Evolutionary conservation across 2,888 invertebrate genomes (phyloP).

Genomic region (Coenonympha arcania): DNA sequence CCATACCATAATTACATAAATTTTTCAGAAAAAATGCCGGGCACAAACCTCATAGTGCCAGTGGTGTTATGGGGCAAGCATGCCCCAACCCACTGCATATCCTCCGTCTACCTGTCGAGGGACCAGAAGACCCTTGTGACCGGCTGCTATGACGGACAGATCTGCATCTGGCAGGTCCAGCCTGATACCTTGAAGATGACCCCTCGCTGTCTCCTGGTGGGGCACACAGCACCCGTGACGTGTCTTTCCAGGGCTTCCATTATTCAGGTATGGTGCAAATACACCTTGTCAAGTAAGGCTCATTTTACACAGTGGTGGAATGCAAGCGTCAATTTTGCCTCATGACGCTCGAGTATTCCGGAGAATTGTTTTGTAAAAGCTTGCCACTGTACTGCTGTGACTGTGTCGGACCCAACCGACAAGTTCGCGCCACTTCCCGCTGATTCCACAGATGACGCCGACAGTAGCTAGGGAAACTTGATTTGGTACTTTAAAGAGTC

Average conservation of each 20-base stretch:
- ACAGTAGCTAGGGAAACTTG: too few relatives aligned
- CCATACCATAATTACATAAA: neutral
- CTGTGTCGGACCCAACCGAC: too few relatives aligned
- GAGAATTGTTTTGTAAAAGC: too few relatives aligned
- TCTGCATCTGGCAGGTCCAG: conserved; percentile 91
- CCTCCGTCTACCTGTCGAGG: conserved; percentile 91
- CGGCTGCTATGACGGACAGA: conserved; percentile 98
- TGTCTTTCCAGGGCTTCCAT: conserved; percentile 90
- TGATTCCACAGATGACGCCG: too few relatives aligned
- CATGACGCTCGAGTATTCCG: too few relatives aligned
- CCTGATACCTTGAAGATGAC: conserved; percentile 89
- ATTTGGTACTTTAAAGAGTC: too few relatives aligned
- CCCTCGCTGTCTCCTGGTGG: conserved; percentile 91
- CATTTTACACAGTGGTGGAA: too few relatives aligned
- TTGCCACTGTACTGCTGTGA: too few relatives aligned
- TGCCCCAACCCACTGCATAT: conserved; percentile 97
- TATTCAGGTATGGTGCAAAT: conserved; percentile 64
- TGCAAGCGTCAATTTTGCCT: too few relatives aligned
- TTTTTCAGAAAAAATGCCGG: conserved; percentile 75
- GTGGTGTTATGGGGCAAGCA: conserved; percentile 97
- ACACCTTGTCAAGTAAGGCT: neutral
- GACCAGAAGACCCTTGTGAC: conserved; percentile 95
- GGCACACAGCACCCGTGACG: conserved; percentile 95
- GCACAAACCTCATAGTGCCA: conserved; percentile 94
- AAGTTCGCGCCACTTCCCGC: too few relatives aligned